Conservation (phyloP, 2,888 invertebrate species). For the Ochropleura plecta region DNA sequence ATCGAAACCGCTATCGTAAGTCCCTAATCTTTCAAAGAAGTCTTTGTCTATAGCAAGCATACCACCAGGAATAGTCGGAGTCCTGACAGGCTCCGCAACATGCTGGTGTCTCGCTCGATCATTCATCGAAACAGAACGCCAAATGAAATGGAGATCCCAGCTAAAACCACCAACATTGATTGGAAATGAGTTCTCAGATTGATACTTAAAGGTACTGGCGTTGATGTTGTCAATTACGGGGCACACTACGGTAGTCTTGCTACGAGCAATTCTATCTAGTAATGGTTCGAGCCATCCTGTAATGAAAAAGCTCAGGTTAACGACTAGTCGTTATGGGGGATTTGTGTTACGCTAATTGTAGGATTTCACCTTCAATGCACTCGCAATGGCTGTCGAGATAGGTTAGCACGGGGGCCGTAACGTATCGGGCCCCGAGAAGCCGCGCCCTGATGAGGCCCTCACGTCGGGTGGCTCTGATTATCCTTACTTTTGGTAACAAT, state of each 20-base stretch:
- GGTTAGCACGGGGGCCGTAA: conserved; percentile 97
- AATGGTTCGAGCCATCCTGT: conserved; percentile 98
- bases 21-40: conserved; percentile 98
- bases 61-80: conserved; percentile 99
- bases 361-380: conserved; percentile 94
- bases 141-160: conserved; percentile 99
- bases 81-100: conserved; percentile 97
- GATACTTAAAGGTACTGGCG: conserved; percentile 97
- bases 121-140: conserved; percentile 98
- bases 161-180: conserved; percentile 98
- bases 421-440: conserved; percentile 96
- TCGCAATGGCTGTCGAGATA: conserved; percentile 99
- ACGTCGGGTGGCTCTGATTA: conserved; percentile 96
- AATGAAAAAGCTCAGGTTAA: conserved; percentile 66
- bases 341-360: conserved; percentile 50
- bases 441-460: conserved; percentile 99
- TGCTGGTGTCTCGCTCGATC: conserved; percentile 96
- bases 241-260: conserved; percentile 97
- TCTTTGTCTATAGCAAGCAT: conserved; percentile 98
- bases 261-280: conserved; percentile 96
- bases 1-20: conserved; percentile 99
- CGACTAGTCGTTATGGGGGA: conserved; percentile 47
- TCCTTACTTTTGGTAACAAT: conserved; percentile 97
- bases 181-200: conserved; percentile 95
- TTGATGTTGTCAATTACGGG: conserved; percentile 99